Evolutionary conservation across 2,113 vertebrate species (phyloP), one percentile per base, ranked within the genome.

Genomic region (Eptesicus fuscus): DNA sequence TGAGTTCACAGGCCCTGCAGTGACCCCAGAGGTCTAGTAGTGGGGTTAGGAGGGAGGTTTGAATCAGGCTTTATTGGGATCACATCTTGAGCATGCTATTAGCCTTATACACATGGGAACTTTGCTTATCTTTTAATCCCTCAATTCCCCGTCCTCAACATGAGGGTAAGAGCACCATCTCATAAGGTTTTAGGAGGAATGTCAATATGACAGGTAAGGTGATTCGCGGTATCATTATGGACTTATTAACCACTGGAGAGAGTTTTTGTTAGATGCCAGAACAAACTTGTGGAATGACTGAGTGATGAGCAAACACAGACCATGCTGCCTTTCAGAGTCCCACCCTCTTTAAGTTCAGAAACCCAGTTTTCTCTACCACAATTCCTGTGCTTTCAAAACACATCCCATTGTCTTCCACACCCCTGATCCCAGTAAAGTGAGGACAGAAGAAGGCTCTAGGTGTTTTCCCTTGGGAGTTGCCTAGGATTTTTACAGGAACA

Each of bases 231-330:
- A n/a, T n/a, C n/a, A n/a, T n/a, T 7, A 47, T 44, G 28, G 5
- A 11, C 30, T 74, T 30, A 20, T 4, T 5, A 8, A 30, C 17
- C 0, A 0, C 14, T 9, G 10, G 18, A 9, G 73, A 47, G 5
- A 18, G 56, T 16, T 42, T 42, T 5, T 8, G 12, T 59, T 40
- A 28, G 32, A 23, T 56, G 10, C 51, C 40, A 53, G 30, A 44
- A 18, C 47, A 59, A n/a, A 23, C 17, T 9, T 20, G 32, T 42
- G 42, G 22, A 65, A n/a, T 12, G 32, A 44, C 10, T 6, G 28
- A 35, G 6, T 37, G 23, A 61, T 25, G 2, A 47, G 22, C 2
- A 65, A 42, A 23, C 6, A 28, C n/a, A 71, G 17, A 47, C 16
- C 3, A 22, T 4, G 4, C 28, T 73, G 25, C 61, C 5, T 71